These are phyloP conservation scores for Semotilus atromaculatus DNA, from an alignment of 2,797 vertebrate species.

Conservation along the genomic window DNA sequence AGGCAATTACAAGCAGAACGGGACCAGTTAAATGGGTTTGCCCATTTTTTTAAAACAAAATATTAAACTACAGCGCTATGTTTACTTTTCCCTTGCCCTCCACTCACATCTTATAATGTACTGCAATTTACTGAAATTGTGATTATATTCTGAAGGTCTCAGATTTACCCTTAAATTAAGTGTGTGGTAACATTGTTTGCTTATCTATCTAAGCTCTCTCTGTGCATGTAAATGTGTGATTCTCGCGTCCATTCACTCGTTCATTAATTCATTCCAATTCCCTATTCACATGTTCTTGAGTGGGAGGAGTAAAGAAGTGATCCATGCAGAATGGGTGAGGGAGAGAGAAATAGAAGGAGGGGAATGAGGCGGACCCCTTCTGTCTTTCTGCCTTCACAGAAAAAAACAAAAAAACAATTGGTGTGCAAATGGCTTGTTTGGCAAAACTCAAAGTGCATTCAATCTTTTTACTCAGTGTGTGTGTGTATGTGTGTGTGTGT, in stretches of 20 bases:
- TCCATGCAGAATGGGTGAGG: constrained; percentile 64
- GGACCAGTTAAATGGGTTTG: constrained; percentile 53
- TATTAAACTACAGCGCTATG: neutral
- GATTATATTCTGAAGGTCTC: neutral
- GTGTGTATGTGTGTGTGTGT: neutral
- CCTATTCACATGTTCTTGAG: constrained; percentile 80
- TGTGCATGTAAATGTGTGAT: constrained; percentile 60
- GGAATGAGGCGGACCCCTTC: constrained; percentile 47
- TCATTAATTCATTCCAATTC: constrained; percentile 73
- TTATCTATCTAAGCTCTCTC: neutral
- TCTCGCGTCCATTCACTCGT: constrained; percentile 62
- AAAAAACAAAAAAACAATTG: constrained; percentile 79
- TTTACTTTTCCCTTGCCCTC: constrained; percentile 31
- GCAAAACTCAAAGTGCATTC: constrained; percentile 44
- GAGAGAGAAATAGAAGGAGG: constrained; percentile 63
- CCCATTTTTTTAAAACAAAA: neutral
- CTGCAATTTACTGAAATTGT: neutral
- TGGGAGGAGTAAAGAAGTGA: constrained; percentile 55
- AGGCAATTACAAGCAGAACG: constrained; percentile 66
- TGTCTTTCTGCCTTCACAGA: constrained; percentile 34
- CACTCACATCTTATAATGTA: constrained; percentile 22
- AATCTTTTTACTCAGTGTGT: constrained; percentile 68
- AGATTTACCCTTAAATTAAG: neutral
- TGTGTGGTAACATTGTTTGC: neutral
- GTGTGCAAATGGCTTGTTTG: constrained; percentile 79